Percentiles rank a stretch among this genome's conserved stretches.
These are phyloP conservation scores for Chrysopilus asiliformis DNA, from an alignment of 2,888 invertebrate genomes.

Conservation along the genomic window DNA sequence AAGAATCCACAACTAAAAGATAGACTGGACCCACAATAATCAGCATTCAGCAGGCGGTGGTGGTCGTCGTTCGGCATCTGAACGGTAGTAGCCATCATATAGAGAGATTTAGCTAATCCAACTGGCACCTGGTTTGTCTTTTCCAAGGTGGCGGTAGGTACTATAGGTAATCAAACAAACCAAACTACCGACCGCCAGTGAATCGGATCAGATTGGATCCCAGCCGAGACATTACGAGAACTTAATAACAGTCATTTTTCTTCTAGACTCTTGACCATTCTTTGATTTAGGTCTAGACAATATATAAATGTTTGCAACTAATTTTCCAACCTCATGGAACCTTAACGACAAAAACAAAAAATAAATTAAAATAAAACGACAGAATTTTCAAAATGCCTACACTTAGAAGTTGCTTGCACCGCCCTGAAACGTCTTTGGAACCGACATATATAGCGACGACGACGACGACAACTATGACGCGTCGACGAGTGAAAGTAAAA, in stretches of 20 bases:
- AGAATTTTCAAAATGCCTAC: no score
- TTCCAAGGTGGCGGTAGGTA: neutral
- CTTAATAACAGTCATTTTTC: constrained; percentile 1
- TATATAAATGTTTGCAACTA: neutral
- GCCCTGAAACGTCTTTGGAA: no score
- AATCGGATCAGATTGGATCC: no score
- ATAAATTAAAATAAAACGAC: neutral
- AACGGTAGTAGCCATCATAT: neutral
- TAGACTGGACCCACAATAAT: no score
- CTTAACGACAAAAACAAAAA: neutral
- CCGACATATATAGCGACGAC: no score
- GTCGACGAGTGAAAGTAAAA: constrained; percentile 9
- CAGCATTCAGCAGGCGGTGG: no score
- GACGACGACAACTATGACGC: no score
- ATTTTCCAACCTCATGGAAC: neutral
- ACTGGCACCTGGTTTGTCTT: neutral
- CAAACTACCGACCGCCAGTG: no score
- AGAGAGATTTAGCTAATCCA: neutral
- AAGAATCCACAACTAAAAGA: no score
- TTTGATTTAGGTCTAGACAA: constrained; percentile 1
- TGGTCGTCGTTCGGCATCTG: neutral
- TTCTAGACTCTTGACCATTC: constrained; percentile 2
- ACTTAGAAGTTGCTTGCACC: no score
- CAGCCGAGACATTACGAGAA: neutral
- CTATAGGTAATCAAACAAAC: no score